Base-by-base conservation (phyloP, 2,888 invertebrate species). In the Tetranychus piercei region DNA sequence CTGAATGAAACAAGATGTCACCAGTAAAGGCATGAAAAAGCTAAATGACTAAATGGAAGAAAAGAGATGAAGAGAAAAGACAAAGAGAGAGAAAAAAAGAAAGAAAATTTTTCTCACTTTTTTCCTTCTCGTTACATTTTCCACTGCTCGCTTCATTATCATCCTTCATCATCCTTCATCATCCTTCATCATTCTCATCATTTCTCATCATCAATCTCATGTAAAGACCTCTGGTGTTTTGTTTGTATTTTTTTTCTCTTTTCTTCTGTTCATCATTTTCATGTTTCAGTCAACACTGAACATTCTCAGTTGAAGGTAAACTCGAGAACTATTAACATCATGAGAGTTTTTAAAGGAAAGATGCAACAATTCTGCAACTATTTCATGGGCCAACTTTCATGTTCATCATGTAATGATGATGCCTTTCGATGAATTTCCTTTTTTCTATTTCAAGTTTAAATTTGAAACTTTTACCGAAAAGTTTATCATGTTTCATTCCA, bases 171-270 rank as follows among this genome's bases (percentile, higher is more conserved):
- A 9, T 34, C 4, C 69, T 6, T n/a, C 11, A 23, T n/a, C n/a
- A 6, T 7, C 15, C 23, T 67, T 67, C 67, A n/a, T 67, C 67
- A 22, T n/a, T n/a, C n/a, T n/a, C 11, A 23, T 69, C 69, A 34
- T 34, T 18, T 23, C 34, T 18, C 34, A 34, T 34, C 34, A 34
- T 34, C 34, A 34, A 34, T 34, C 34, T 34, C 34, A 34, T 34
- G 34, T 34, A 9, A 22, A 69, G 69, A 69, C 69, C 22, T 69
- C 34, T 34, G 69, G 69, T 69, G 69, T 69, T 69, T 69, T 11
- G 69, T 18, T 69, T 69, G 11, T 34, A 22, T 69, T 69, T 69
- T 34, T 20, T 69, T 65, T 0, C 6, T 65, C 6, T 65, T 5
- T 20, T 65, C 66, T 20, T 65, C 66, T 65, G 4, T 34, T 34